Evolutionary conservation across 2,113 vertebrate genomes (phyloP).

Genomic region (Notarius lentiginosus): DNA sequence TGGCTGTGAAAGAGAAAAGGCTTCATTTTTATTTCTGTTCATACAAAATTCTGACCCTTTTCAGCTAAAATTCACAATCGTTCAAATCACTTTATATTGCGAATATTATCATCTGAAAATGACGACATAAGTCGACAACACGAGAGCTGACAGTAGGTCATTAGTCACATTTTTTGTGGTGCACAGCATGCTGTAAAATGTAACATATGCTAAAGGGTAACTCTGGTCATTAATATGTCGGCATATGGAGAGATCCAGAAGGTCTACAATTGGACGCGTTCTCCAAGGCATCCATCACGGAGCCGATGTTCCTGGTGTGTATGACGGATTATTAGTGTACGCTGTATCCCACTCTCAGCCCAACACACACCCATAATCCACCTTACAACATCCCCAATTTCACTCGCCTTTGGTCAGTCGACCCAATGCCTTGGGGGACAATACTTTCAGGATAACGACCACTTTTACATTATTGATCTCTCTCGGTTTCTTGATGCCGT

Average conservation of each 20-base stretch:
- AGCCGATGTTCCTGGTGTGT: conserved; percentile 64
- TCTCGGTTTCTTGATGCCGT: conserved; percentile 46
- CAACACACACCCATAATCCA: conserved; percentile 43
- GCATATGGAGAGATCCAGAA: conserved; percentile 32
- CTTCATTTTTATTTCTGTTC: background rate
- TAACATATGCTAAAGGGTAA: conserved; percentile 53
- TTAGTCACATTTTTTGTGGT: conserved; percentile 46
- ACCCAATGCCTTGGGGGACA: conserved; percentile 63
- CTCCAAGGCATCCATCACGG: conserved; percentile 52
- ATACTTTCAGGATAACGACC: conserved; percentile 77
- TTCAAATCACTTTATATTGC: background rate
- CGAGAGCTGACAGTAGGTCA: conserved; percentile 22
- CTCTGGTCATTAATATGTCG: conserved; percentile 42
- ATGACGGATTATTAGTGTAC: conserved; percentile 66
- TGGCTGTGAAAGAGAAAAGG: conserved; percentile 69
- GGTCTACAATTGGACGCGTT: conserved; percentile 54
- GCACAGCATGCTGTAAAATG: conserved; percentile 39
- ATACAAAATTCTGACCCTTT: background rate
- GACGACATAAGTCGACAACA: too few relatives aligned
- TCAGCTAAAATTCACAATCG: background rate
- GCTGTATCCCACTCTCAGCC: conserved; percentile 24
- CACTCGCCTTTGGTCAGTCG: conserved; percentile 47
- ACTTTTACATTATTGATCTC: conserved; percentile 75
- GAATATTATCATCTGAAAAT: background rate
- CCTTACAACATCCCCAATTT: conserved; percentile 39